phyloP scores from a whole-genome alignment of 2,888 invertebrate species.

The Parnassius orleans region DNA sequence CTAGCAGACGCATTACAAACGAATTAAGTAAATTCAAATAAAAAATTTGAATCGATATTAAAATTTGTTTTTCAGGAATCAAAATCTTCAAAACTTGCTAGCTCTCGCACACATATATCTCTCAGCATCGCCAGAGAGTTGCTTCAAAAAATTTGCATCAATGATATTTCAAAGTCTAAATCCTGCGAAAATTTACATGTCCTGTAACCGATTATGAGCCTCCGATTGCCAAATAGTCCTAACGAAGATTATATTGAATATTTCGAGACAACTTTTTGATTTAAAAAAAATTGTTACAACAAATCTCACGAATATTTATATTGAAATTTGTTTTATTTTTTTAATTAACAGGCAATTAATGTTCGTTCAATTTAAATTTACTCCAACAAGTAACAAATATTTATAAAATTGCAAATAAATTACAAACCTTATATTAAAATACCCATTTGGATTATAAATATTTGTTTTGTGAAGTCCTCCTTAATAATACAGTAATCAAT shows the following conservation, averaged over 20 bases:
- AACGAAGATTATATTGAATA: not conserved
- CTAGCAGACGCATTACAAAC: too few species aligned
- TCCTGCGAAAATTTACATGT: constrained; percentile 94
- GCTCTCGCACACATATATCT: constrained; percentile 90
- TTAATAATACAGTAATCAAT: too few species aligned
- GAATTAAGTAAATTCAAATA: too few species aligned
- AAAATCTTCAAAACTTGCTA: constrained; percentile 85
- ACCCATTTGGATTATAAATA: too few species aligned
- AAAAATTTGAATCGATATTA: too few species aligned
- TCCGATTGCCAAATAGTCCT: not conserved
- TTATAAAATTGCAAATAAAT: too few species aligned
- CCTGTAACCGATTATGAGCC: constrained; percentile 69
- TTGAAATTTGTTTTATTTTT: too few species aligned
- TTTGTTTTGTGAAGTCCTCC: too few species aligned
- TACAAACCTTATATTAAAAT: too few species aligned
- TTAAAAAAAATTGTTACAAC: not conserved
- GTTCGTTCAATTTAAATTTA: too few species aligned
- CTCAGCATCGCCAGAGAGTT: constrained; percentile 90
- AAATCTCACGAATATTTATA: not conserved
- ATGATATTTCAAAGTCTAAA: constrained; percentile 91
- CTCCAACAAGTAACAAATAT: too few species aligned
- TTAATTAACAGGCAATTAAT: too few species aligned
- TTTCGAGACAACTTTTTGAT: constrained; percentile 13
- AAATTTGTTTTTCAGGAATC: constrained; percentile 58
- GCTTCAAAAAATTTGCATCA: constrained; percentile 91